Evolutionary conservation across 2,888 invertebrate species (phyloP).

Genomic region (Heliconius cydno): DNA sequence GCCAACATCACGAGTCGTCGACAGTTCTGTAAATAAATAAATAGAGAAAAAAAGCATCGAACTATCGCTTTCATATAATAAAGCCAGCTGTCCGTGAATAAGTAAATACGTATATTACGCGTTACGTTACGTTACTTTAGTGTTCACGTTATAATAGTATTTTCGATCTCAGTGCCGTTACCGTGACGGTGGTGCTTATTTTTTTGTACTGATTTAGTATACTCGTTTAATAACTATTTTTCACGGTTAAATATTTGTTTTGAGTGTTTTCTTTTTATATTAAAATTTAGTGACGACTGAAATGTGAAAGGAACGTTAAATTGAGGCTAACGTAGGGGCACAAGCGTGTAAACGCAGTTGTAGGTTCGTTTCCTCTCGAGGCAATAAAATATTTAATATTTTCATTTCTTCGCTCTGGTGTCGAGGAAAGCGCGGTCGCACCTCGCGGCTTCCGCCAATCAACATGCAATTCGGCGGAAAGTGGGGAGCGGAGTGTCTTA

Average conservation of each 20-base stretch:
- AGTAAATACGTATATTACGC: slow-evolving; percentile 42
- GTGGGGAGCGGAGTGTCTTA: no score
- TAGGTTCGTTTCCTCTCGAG: no score
- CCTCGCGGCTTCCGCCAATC: no score
- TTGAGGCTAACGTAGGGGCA: no score
- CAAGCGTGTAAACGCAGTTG: no score
- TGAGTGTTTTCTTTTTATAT: background rate
- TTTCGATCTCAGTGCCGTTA: slow-evolving; percentile 64
- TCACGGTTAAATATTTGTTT: slow-evolving; percentile 10
- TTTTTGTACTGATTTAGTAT: slow-evolving; percentile 33
- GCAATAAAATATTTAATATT: no score
- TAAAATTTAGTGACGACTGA: background rate
- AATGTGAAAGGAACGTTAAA: background rate
- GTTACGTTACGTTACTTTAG: slow-evolving; percentile 36
- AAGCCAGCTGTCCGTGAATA: slow-evolving; percentile 46
- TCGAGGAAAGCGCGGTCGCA: no score
- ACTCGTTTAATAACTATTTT: slow-evolving; percentile 10
- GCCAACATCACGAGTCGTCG: background rate
- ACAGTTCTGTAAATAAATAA: slow-evolving; percentile 3
- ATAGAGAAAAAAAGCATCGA: slow-evolving; percentile 22
- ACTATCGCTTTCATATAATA: slow-evolving; percentile 50
- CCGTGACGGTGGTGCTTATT: slow-evolving; percentile 59
- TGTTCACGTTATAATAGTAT: slow-evolving; percentile 30
- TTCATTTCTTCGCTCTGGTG: no score
- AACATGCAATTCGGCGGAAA: no score